Percentiles rank a stretch among this genome's conserved stretches.
Conservation (phyloP, 1,140 invertebrate genomes). For the Cheumatopsyche charites region DNA sequence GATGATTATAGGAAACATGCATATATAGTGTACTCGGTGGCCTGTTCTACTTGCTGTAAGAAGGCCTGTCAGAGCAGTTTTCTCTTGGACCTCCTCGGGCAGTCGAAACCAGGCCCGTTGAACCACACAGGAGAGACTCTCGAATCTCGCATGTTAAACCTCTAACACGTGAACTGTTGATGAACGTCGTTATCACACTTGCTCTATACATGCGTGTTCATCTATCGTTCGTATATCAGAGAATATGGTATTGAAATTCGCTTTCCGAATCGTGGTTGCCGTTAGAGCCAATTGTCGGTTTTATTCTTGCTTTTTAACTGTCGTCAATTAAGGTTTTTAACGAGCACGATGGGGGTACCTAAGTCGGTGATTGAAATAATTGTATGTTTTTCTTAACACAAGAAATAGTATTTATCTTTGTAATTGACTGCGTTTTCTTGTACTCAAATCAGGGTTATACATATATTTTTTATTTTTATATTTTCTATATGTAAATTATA, state of each 20-base stretch:
- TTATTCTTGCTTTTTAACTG: neutral
- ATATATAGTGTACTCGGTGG: neutral
- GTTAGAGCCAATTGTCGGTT: neutral
- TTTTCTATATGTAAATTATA: too few species aligned
- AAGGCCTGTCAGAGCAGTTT: slow-evolving; percentile 15
- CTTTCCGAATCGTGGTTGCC: too few species aligned
- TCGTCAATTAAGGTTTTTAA: neutral
- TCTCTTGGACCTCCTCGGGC: slow-evolving; percentile 12
- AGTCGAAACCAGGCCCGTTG: slow-evolving; percentile 5
- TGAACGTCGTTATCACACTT: slow-evolving; percentile 3
- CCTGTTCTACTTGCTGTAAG: neutral
- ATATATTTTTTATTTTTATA: too few species aligned
- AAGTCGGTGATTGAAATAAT: too few species aligned
- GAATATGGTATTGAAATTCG: too few species aligned
- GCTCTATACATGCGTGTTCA: neutral
- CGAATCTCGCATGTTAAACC: neutral
- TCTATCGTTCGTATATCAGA: too few species aligned
- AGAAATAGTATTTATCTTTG: slow-evolving; percentile 4
- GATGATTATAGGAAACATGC: neutral
- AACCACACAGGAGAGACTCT: neutral
- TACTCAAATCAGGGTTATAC: too few species aligned
- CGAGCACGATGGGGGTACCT: too few species aligned
- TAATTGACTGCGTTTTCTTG: slow-evolving; percentile 6
- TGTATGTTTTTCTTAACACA: neutral
- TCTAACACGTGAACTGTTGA: neutral